Evolutionary conservation across 2,113 vertebrate species (phyloP).

Genomic region (Aspidoscelis tigris): DNA sequence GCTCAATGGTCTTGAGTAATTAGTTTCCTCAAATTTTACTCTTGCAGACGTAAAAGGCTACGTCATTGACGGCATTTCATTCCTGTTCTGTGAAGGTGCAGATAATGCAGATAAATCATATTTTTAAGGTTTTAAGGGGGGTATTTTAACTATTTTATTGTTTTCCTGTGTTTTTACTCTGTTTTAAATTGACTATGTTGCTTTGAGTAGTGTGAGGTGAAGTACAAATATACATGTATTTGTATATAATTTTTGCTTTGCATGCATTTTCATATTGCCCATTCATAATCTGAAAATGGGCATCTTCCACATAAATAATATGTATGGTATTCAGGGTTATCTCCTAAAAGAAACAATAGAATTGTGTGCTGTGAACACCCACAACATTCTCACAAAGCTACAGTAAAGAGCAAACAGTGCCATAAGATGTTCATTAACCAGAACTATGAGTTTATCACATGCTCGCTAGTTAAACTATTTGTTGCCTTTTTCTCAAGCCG

Average conservation of each 20-base stretch:
- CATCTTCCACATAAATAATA: background rate
- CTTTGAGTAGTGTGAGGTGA: too few relatives aligned
- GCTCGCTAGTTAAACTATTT: background rate
- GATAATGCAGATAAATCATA: too few relatives aligned
- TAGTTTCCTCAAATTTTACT: background rate
- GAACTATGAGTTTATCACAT: fast-evolving
- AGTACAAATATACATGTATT: too few relatives aligned
- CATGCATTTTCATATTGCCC: fast-evolving
- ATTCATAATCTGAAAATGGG: too few relatives aligned
- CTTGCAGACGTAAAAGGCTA: background rate
- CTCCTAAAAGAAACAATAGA: fast-evolving
- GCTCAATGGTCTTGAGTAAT: background rate
- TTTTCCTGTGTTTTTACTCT: too few relatives aligned
- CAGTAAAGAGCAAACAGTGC: fast-evolving
- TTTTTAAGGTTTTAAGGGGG: background rate
- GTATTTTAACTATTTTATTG: too few relatives aligned
- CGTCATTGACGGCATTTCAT: background rate
- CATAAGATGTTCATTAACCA: background rate
- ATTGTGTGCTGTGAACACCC: background rate
- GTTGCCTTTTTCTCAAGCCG: background rate
- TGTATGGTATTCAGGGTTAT: background rate
- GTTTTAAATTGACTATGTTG: too few relatives aligned
- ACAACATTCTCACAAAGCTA: background rate
- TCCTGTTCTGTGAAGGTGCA: background rate
- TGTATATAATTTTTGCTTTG: background rate